A percentile compares a stretch with the other conserved stretches of the same genome.
These are phyloP conservation scores for Drymonia ruficornis DNA, from an alignment of 2,888 invertebrate genomes.

Conservation along the genomic window DNA sequence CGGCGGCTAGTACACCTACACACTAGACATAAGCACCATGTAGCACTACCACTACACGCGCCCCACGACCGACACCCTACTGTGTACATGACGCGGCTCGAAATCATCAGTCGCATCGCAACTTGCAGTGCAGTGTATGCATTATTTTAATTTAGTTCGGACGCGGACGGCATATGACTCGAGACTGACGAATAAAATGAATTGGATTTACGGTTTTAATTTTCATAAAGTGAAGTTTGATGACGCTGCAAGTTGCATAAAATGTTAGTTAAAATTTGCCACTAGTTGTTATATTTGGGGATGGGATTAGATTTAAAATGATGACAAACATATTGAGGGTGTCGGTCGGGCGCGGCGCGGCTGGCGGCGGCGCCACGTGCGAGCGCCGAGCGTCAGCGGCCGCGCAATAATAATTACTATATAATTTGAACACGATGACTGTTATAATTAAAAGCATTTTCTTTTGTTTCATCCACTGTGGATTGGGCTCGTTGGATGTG, in stretches of 20 bases:
- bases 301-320: neutral
- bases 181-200: too few species aligned
- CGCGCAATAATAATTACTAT: conserved; percentile 17
- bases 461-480: conserved; percentile 85
- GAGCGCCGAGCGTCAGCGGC: too few species aligned
- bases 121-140: too few species aligned
- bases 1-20: conserved; percentile 11
- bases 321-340: neutral
- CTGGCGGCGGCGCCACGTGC: conserved; percentile 4
- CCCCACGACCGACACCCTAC: neutral
- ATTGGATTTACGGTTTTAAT: too few species aligned
- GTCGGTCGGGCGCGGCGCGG: neutral
- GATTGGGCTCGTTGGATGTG: conserved; percentile 78
- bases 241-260: conserved; percentile 12
- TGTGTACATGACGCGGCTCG: neutral
- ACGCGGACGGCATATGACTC: neutral
- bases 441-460: conserved; percentile 76
- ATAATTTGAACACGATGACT: conserved; percentile 23
- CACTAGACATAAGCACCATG: conserved; percentile 11
- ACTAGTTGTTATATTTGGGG: neutral
- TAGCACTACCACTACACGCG: neutral
- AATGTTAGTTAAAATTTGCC: conserved; percentile 16
- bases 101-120: too few species aligned
- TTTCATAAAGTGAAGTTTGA: neutral
- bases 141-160: neutral